Evolutionary conservation across 2,888 invertebrate genomes (phyloP).

Genomic region (Diplazon laetatorius): DNA sequence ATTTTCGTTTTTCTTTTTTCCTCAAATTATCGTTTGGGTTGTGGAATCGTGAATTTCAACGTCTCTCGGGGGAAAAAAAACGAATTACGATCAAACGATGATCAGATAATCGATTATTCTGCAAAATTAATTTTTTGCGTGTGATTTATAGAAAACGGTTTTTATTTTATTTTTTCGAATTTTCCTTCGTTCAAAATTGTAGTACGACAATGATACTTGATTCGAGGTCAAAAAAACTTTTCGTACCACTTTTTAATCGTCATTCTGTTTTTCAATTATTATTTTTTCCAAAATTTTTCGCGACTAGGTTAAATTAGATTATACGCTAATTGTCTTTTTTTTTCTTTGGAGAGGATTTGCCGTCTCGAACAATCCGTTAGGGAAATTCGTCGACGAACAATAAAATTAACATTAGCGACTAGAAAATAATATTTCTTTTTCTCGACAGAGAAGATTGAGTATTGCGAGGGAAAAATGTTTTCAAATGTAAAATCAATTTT

Average conservation of each 20-base stretch:
- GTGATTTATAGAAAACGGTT: slow-evolving; percentile 9
- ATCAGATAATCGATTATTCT: not conserved
- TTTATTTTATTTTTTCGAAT: too few relatives aligned
- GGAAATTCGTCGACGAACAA: slow-evolving; percentile 41
- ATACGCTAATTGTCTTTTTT: slow-evolving; percentile 35
- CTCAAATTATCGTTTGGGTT: slow-evolving; percentile 52
- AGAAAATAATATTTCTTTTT: slow-evolving; percentile 26
- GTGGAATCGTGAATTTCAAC: slow-evolving; percentile 11
- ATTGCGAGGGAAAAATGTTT: slow-evolving; percentile 43
- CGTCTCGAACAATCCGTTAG: too few relatives aligned
- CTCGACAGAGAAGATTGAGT: slow-evolving; percentile 25
- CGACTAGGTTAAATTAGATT: slow-evolving; percentile 19
- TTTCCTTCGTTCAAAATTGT: too few relatives aligned
- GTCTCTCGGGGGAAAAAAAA: slow-evolving; percentile 23
- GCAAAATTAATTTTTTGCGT: slow-evolving; percentile 13
- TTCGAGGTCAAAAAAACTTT: not conserved
- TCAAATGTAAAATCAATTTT: slow-evolving; percentile 2
- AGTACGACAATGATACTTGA: slow-evolving; percentile 23
- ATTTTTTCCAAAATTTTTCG: not conserved
- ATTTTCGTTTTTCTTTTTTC: too few relatives aligned
- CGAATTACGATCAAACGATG: not conserved
- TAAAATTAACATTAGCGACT: slow-evolving; percentile 51
- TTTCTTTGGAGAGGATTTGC: not conserved
- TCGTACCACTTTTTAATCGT: not conserved
- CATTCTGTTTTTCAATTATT: not conserved